Evolutionary conservation across 2,888 invertebrate genomes (phyloP).

Genomic region (Athetis lepigone): DNA sequence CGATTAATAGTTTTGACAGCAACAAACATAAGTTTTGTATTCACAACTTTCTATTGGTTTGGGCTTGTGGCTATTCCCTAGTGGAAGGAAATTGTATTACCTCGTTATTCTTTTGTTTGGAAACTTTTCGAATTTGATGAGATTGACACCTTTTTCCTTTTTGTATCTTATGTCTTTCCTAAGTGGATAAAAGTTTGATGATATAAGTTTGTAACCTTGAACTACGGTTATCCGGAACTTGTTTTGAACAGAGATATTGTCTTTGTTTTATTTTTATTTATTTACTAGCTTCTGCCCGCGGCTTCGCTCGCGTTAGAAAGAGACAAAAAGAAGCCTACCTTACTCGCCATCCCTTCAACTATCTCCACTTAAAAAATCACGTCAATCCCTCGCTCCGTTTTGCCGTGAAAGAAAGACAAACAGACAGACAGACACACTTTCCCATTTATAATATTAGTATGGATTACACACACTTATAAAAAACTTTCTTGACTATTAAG

Average conservation of each 20-base stretch:
- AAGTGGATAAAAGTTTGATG: neutral
- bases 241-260: neutral
- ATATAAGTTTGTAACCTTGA: neutral
- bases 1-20: neutral
- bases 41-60: neutral
- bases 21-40: conserved; percentile 14
- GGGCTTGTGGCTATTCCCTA: neutral
- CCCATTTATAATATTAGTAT: no score
- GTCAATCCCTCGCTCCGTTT: no score
- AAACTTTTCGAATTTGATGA: conserved; percentile 20
- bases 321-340: no score
- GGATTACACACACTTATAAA: no score
- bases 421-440: no score
- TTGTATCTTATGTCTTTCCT: neutral
- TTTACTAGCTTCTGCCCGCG: no score
- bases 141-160: neutral
- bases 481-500: no score
- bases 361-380: no score
- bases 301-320: no score
- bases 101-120: conserved; percentile 10
- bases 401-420: no score
- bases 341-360: no score
- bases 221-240: neutral
- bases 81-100: conserved; percentile 5
- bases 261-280: no score